Evolutionary conservation across 2,888 invertebrate species (phyloP).

Genomic region (Agrochola macilenta): DNA sequence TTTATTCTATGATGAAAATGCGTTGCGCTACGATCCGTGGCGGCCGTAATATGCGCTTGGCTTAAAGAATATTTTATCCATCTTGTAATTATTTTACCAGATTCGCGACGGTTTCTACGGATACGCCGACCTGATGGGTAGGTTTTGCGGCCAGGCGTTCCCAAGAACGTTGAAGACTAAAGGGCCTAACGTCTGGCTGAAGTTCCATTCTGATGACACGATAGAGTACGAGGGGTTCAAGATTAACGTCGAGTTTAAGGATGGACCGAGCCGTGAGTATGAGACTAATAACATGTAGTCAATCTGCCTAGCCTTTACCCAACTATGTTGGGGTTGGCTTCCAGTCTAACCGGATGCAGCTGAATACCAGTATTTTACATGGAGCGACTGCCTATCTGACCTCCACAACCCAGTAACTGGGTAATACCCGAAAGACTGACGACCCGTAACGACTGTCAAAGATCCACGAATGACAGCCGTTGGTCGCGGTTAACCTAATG

Average conservation of each 20-base stretch:
- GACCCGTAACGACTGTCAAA: too few species aligned
- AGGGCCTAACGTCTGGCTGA: conserved; percentile 83
- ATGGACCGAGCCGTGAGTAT: conserved; percentile 69
- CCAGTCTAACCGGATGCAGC: too few species aligned
- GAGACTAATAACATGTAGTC: not conserved
- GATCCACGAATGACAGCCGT: too few species aligned
- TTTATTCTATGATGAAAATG: not conserved
- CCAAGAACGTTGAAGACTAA: conserved; percentile 80
- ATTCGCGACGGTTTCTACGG: conserved; percentile 84
- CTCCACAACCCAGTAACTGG: too few species aligned
- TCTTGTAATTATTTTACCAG: conserved; percentile 64
- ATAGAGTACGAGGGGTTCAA: conserved; percentile 87
- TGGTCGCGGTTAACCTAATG: too few species aligned
- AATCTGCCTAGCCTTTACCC: too few species aligned
- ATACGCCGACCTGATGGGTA: conserved; percentile 78
- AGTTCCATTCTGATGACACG: conserved; percentile 82
- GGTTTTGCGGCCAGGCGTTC: conserved; percentile 82
- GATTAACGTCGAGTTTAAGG: conserved; percentile 77
- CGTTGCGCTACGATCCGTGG: not conserved
- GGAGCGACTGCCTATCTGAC: too few species aligned
- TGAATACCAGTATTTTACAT: too few species aligned
- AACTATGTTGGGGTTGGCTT: too few species aligned
- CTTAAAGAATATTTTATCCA: not conserved
- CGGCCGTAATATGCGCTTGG: too few species aligned
- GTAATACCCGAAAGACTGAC: too few species aligned